These are phyloP conservation scores for Sesamia inferens DNA, from an alignment of 2,888 invertebrate genomes.

Conservation along the genomic window DNA sequence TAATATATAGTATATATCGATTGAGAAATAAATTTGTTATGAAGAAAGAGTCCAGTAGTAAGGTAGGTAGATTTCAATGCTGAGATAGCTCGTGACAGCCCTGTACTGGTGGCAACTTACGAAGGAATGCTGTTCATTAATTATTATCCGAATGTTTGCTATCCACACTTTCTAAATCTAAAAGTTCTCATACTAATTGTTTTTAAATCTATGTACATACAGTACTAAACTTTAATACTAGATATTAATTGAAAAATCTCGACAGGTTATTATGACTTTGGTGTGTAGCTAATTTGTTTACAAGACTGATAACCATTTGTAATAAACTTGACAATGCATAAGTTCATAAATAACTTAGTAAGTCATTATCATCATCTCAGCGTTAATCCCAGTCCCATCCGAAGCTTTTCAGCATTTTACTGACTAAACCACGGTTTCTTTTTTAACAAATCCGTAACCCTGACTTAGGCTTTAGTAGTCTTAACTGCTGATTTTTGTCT, in stretches of 20 bases:
- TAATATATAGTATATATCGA: conserved; percentile 11
- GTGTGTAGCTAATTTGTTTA: too few relatives aligned
- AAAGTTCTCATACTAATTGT: conserved; percentile 42
- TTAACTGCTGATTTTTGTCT: too few relatives aligned
- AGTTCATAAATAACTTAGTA: not conserved
- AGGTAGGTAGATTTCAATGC: conserved; percentile 29
- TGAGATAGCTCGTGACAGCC: conserved; percentile 44
- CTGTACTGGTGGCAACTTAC: conserved; percentile 43
- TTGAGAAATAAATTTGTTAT: conserved; percentile 22
- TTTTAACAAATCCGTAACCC: too few relatives aligned
- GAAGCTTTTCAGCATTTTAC: too few relatives aligned
- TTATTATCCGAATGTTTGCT: conserved; percentile 59
- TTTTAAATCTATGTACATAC: conserved; percentile 19
- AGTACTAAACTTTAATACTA: not conserved
- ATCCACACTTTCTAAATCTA: conserved; percentile 63
- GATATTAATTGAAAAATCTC: not conserved
- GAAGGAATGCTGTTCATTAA: conserved; percentile 64
- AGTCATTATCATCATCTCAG: too few relatives aligned
- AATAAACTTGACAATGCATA: not conserved
- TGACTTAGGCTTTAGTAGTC: too few relatives aligned
- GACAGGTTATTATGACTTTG: not conserved
- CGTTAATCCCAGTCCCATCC: too few relatives aligned
- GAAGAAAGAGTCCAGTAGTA: conserved; percentile 18
- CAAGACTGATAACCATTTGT: not conserved
- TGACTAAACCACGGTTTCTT: too few relatives aligned